Evolutionary conservation across 2,888 invertebrate genomes (phyloP).

Genomic region (Cephus pygmeus): DNA sequence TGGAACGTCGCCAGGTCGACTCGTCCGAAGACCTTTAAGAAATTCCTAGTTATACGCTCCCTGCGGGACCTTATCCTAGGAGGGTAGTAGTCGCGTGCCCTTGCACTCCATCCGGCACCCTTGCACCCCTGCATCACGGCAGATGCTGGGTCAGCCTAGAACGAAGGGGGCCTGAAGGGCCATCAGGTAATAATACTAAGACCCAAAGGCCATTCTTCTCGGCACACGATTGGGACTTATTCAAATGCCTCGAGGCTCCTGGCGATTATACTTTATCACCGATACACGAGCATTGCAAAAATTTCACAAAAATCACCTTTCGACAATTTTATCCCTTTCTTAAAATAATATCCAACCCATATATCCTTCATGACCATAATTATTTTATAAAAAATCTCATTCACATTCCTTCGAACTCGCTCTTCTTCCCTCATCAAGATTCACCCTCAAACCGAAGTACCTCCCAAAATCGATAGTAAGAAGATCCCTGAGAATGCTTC

Average conservation of each 20-base stretch:
- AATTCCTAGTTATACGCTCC: neutral
- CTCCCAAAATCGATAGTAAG: neutral
- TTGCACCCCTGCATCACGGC: conserved; percentile 25
- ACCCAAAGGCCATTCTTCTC: conserved; percentile 35
- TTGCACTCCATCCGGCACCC: neutral
- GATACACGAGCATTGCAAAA: neutral
- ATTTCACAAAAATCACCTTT: neutral
- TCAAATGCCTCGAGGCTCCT: conserved; percentile 26
- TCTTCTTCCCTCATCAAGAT: neutral
- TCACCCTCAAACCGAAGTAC: neutral
- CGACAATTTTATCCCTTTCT: neutral
- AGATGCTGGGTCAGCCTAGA: conserved; percentile 45
- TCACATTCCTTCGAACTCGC: neutral
- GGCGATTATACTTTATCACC: neutral
- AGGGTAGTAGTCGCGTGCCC: conserved; percentile 44
- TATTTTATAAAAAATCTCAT: neutral
- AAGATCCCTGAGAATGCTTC: neutral
- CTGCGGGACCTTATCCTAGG: neutral
- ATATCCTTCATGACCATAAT: neutral
- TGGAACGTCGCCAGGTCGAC: neutral
- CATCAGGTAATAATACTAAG: conserved; percentile 52
- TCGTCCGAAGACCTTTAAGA: neutral
- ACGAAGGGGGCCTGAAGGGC: conserved; percentile 33
- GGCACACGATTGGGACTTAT: conserved; percentile 33
- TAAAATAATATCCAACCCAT: neutral